Conservation (phyloP, 2,797 vertebrate species). For the Tangara arthus region DNA sequence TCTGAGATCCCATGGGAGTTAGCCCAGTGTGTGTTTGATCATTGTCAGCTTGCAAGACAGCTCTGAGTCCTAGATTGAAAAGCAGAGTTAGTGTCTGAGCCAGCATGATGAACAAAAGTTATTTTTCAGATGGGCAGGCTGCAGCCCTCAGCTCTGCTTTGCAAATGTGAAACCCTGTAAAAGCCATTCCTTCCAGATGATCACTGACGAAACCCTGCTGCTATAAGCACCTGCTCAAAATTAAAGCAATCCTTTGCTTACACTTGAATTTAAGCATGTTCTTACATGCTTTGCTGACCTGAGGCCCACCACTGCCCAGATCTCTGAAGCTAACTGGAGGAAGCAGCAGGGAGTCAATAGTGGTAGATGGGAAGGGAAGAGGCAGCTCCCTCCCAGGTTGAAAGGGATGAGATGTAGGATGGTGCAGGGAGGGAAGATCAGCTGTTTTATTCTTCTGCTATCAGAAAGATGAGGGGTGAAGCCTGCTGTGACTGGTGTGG, state of each 20-base stretch:
- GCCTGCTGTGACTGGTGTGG: background rate
- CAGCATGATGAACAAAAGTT: background rate
- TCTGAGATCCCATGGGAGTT: constrained; percentile 3
- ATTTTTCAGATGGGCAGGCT: background rate
- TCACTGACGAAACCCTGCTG: background rate
- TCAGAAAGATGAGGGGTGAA: background rate
- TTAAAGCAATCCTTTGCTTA: background rate
- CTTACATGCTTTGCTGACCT: background rate
- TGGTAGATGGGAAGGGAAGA: background rate
- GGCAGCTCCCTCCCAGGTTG: background rate
- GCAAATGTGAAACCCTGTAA: background rate
- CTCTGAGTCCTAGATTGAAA: background rate
- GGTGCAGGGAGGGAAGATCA: background rate
- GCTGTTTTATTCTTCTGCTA: background rate
- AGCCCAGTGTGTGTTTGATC: background rate
- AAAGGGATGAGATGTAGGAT: background rate
- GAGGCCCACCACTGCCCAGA: background rate
- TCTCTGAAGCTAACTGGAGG: background rate
- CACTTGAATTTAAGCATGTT: background rate
- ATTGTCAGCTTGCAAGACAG: background rate
- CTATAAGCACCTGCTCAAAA: constrained; percentile 6
- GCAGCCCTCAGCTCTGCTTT: background rate
- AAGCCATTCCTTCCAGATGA: background rate
- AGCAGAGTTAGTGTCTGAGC: background rate
- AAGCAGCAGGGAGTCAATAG: background rate